Conservation (phyloP, 2,113 vertebrate species). For the Vanacampus margaritifer region DNA sequence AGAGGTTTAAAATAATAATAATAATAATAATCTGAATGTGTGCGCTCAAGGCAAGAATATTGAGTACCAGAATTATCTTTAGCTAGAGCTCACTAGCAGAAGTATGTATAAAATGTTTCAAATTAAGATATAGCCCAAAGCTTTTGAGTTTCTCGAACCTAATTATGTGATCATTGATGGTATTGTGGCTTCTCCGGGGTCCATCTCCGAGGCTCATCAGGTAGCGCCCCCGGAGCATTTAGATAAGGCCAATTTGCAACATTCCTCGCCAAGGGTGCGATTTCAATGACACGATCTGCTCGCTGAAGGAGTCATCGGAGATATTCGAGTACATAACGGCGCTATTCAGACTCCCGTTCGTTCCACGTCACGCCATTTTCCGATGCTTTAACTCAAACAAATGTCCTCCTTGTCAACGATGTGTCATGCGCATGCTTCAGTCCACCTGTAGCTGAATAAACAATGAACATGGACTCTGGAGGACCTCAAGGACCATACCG, state of each 20-base stretch:
- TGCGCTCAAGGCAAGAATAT: no score
- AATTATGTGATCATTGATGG: constrained; percentile 44
- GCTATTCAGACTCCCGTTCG: background rate
- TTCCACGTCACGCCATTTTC: background rate
- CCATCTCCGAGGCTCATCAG: constrained; percentile 22
- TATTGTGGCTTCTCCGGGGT: constrained; percentile 29
- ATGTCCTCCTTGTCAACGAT: background rate
- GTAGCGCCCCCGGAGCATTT: constrained; percentile 14
- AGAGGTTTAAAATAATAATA: no score
- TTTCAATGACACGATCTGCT: background rate
- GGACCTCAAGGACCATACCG: background rate
- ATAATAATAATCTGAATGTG: no score
- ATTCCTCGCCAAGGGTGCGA: background rate
- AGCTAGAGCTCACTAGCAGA: background rate
- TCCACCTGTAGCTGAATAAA: constrained; percentile 2
- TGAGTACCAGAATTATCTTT: background rate
- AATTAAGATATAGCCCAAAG: background rate
- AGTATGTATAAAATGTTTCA: background rate
- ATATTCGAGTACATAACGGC: background rate
- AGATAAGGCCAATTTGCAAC: background rate
- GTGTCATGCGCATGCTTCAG: background rate
- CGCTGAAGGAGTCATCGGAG: constrained; percentile 1
- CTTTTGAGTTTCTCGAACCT: constrained; percentile 2
- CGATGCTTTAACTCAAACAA: background rate
- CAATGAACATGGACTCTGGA: background rate